phyloP scores from a whole-genome alignment of 2,797 vertebrate genomes.

The Chaenodraco wilsoni region DNA sequence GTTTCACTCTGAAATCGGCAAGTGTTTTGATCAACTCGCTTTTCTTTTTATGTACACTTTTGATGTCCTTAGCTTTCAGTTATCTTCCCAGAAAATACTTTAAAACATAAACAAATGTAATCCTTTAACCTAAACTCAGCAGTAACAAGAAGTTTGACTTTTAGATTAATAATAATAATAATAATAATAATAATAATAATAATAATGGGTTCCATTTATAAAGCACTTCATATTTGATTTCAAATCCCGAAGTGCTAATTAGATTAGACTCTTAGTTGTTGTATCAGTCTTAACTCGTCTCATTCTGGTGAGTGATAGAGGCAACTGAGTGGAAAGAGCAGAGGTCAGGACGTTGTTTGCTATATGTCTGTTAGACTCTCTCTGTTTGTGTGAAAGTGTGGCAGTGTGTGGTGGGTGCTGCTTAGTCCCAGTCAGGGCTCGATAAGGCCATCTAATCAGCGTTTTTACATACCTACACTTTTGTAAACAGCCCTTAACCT shows the following conservation, averaged over 20 bases:
- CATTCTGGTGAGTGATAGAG: constrained; percentile 25
- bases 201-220: too few species aligned
- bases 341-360: constrained; percentile 72
- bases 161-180: constrained; percentile 1
- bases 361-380: constrained; percentile 39
- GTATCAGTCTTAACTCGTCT: constrained; percentile 29
- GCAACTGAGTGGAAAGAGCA: constrained; percentile 53
- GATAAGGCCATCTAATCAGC: constrained; percentile 72
- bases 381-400: constrained; percentile 10
- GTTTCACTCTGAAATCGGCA: too few species aligned
- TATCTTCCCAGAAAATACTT: constrained; percentile 19
- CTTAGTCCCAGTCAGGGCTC: constrained; percentile 48
- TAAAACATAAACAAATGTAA: constrained; percentile 23
- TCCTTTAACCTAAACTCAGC: constrained; percentile 24
- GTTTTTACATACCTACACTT: constrained; percentile 60
- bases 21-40: too few species aligned
- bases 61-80: not conserved
- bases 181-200: too few species aligned
- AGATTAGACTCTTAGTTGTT: constrained; percentile 4
- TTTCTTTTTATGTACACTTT: too few species aligned
- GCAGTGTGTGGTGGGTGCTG: constrained; percentile 20
- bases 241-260: too few species aligned
- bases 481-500: constrained; percentile 37
- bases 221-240: too few species aligned
- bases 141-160: constrained; percentile 7